Percentiles rank a stretch among this genome's conserved stretches.
These are phyloP conservation scores for Epiblema foenella DNA, from an alignment of 2,888 invertebrate species.

Conservation along the genomic window DNA sequence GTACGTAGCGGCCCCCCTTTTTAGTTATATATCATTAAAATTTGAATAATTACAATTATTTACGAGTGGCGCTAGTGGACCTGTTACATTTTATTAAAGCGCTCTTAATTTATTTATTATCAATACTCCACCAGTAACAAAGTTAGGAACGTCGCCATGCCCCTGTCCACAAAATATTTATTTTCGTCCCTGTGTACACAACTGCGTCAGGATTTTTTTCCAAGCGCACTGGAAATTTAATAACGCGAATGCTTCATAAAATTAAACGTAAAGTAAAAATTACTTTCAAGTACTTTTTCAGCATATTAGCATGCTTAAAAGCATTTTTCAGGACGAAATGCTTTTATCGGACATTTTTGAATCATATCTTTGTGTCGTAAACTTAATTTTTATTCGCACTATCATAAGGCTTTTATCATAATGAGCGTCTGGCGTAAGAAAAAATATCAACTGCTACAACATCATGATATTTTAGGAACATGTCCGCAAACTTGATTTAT, in stretches of 20 bases:
- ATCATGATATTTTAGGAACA: too few relatives aligned
- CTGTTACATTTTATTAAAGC: background rate
- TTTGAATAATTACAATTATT: too few relatives aligned
- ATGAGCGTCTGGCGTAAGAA: too few relatives aligned
- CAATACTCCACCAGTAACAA: background rate
- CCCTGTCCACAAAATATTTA: constrained; percentile 22
- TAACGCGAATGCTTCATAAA: constrained; percentile 1
- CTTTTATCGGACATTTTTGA: background rate
- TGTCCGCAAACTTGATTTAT: too few relatives aligned
- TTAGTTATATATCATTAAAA: too few relatives aligned
- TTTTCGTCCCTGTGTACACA: background rate
- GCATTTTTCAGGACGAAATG: background rate
- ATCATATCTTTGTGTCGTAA: background rate
- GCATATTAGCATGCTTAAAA: background rate
- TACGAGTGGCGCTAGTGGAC: too few relatives aligned
- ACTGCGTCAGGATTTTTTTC: constrained; percentile 2
- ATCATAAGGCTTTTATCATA: too few relatives aligned
- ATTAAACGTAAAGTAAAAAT: constrained; percentile 12
- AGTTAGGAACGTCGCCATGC: constrained; percentile 1
- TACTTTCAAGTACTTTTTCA: background rate
- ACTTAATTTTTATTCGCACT: background rate
- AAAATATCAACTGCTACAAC: too few relatives aligned
- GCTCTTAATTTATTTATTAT: background rate
- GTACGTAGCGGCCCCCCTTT: too few relatives aligned
- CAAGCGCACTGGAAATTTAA: constrained; percentile 3